Evolutionary conservation across 2,113 vertebrate species (phyloP), one percentile per base, ranked within the genome.

Genomic region (Brachionichthys hirsutus): DNA sequence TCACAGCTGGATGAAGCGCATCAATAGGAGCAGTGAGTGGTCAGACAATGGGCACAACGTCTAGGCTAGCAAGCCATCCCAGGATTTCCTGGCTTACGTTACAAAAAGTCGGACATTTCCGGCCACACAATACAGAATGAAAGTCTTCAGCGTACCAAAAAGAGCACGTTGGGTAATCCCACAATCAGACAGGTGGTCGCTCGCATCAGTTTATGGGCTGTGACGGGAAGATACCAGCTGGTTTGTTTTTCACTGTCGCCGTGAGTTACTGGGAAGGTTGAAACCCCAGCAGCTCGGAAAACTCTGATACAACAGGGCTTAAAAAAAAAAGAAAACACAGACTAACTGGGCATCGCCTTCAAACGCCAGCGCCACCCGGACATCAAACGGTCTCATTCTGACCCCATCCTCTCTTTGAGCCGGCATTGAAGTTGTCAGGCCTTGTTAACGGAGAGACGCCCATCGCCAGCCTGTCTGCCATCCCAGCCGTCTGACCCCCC

Each of bases 1-100:
- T 89, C 88, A 89, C 89, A 91, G 89, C 85, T 89, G 89, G 89
- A 83, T 88, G 88, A 88, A 89, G 83, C 86, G 74, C 74, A 78
- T 90, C 86, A 92, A 90, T 91, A 73, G 86, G 61, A 67, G 71
- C 85, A 89, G 68, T 87, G 85, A 87, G 73, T 68, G 55, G 68
- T 59, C 74, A 83, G 82, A 89, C 86, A 90, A 89, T 82, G 55
- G 85, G 76, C 60, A 41, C 18, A 24, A 67, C 77, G 59, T 72
- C 77, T 83, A 73, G 70, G 74, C 77, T 77, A 51, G 69, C 79
- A 85, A 44, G 70, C 86, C 85, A 89, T 64, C 73, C 56, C 75
- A 64, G 85, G 89, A 91, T 87, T 88, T 91, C 87, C 89, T 88
- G 87, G 85, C 86, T 92, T 88, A 86, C 50, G 67, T 65, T 75